Percentiles rank a stretch among this genome's conserved stretches.
These are phyloP conservation scores for Anoura caudifer DNA, from an alignment of 2,113 vertebrate species.

Conservation along the genomic window DNA sequence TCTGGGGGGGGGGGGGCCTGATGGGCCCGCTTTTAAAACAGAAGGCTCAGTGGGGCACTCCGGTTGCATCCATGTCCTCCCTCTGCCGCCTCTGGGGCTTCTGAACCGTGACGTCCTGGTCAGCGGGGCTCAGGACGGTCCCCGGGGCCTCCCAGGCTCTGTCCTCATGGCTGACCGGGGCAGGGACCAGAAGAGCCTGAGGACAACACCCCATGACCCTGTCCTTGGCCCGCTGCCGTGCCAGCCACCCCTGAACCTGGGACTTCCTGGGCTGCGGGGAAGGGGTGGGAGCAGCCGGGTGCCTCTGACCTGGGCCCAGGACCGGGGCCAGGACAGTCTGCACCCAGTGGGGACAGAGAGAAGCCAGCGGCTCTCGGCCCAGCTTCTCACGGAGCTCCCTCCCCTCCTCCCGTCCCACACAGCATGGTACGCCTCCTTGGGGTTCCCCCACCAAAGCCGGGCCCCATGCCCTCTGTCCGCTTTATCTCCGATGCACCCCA, in stretches of 20 bases:
- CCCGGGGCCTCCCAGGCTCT: neutral
- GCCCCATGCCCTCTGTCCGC: no score
- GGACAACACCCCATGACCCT: neutral
- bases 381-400: neutral
- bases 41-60: neutral
- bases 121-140: neutral
- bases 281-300: no score
- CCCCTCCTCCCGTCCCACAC: accelerated
- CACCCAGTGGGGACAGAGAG: neutral
- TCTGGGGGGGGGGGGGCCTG: neutral
- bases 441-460: accelerated
- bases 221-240: no score
- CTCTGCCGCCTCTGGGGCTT: neutral
- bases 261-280: neutral
- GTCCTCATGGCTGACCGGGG: accelerated
- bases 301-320: no score
- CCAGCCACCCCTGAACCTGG: accelerated
- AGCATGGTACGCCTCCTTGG: accelerated
- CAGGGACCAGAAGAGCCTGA: accelerated
- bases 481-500: neutral
- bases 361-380: neutral
- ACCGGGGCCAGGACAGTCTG: no score
- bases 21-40: conserved; percentile 16
- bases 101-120: conserved; percentile 30
- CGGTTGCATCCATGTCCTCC: neutral